Conservation (phyloP, 2,113 vertebrate genomes). For the Oophaga pumilio region DNA sequence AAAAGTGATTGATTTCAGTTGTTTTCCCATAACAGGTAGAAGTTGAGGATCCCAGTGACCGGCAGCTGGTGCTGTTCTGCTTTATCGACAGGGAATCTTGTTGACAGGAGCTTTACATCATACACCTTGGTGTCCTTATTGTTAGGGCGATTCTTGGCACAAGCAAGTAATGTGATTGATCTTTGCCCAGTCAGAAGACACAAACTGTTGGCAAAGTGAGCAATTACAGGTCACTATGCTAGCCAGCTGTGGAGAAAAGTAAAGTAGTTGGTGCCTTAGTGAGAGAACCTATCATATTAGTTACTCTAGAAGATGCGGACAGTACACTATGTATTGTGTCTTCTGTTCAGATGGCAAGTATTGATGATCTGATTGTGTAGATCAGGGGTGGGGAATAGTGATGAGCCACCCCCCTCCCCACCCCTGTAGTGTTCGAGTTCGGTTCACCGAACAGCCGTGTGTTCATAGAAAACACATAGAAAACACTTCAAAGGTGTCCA, state of each 20-base stretch:
- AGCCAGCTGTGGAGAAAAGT: slow-evolving; percentile 14
- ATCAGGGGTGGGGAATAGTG: too few species aligned
- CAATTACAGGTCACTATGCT: slow-evolving; percentile 16
- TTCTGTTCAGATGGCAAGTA: background rate
- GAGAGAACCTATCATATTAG: background rate
- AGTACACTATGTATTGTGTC: background rate
- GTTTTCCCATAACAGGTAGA: background rate
- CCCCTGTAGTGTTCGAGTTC: too few species aligned
- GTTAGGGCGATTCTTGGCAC: slow-evolving; percentile 72
- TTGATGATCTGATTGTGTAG: background rate
- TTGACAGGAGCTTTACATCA: slow-evolving; percentile 79
- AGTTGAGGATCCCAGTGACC: slow-evolving; percentile 63
- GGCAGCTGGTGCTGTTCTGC: slow-evolving; percentile 70
- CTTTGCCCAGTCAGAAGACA: slow-evolving; percentile 63
- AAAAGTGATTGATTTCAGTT: background rate
- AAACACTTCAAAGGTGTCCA: too few species aligned
- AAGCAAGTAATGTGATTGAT: slow-evolving; percentile 75
- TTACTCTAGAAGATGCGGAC: background rate
- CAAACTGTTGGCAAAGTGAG: slow-evolving; percentile 9
- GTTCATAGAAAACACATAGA: too few species aligned
- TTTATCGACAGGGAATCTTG: slow-evolving; percentile 75
- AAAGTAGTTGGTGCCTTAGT: background rate
- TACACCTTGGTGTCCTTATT: slow-evolving; percentile 74
- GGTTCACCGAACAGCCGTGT: too few species aligned
- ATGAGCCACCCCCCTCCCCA: too few species aligned